A percentile compares a stretch with the other conserved stretches of the same genome.
phyloP scores from a whole-genome alignment of 2,113 vertebrate species.

The Eolophus roseicapilla region DNA sequence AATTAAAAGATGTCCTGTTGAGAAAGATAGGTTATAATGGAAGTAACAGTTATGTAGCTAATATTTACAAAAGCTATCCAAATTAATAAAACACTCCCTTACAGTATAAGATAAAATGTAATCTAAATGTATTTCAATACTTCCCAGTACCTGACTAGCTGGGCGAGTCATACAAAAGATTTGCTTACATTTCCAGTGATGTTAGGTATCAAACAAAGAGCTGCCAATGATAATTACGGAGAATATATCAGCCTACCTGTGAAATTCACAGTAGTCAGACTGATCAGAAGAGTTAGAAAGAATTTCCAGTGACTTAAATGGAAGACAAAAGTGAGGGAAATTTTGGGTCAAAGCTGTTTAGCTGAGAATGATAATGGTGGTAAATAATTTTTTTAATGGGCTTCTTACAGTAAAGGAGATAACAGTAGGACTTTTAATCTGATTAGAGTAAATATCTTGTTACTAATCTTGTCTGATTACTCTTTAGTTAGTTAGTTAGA shows the following conservation, averaged over 20 bases:
- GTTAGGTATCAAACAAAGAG: not conserved
- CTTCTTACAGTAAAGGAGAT: slow-evolving; percentile 44
- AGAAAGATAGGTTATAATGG: not conserved
- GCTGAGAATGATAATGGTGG: not conserved
- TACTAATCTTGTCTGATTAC: slow-evolving; percentile 2
- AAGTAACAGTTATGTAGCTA: not conserved
- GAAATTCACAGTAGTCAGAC: not conserved
- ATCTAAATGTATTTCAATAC: not conserved
- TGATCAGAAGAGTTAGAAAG: not conserved
- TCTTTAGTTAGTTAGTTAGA: not conserved
- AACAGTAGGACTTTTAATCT: slow-evolving; percentile 5
- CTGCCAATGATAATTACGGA: not conserved
- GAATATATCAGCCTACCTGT: not conserved
- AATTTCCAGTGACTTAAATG: not conserved
- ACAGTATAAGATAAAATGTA: not conserved
- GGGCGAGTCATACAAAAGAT: not conserved
- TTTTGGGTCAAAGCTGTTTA: not conserved
- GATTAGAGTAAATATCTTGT: slow-evolving; percentile 17
- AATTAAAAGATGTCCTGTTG: not conserved
- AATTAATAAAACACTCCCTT: not conserved
- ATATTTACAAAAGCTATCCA: not conserved
- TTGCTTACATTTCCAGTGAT: not conserved
- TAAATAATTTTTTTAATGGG: slow-evolving; percentile 21
- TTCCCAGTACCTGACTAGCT: not conserved
- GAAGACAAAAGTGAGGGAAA: not conserved